Conservation (phyloP, 37 sponge, comb jelly and placozoan genomes). For the Chondrilla cf. caribensis region DNA sequence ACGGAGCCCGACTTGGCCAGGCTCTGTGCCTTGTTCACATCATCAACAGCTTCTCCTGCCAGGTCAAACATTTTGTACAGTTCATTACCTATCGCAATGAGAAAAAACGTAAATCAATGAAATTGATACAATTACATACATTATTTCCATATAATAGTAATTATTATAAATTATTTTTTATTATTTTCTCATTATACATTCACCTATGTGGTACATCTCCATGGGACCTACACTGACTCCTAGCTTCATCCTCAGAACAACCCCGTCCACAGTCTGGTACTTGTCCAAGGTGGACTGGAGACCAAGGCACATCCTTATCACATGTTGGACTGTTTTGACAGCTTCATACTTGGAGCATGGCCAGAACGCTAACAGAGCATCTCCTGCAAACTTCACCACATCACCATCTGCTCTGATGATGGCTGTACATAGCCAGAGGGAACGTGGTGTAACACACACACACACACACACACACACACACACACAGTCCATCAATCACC, state of each 20-base stretch:
- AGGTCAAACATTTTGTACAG: conserved; percentile 64
- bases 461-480: background rate
- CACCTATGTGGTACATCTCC: conserved; percentile 49
- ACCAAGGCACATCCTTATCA: conserved; percentile 53
- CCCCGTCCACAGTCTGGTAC: conserved; percentile 61
- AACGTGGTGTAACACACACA: background rate
- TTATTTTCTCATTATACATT: background rate
- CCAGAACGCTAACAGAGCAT: conserved; percentile 91
- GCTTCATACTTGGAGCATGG: conserved; percentile 55
- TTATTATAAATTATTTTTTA: too few species aligned
- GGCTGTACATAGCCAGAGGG: conserved; percentile 12
- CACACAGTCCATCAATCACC: background rate
- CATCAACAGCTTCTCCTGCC: conserved; percentile 82
- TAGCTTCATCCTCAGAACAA: conserved; percentile 67
- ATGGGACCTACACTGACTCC: conserved; percentile 70
- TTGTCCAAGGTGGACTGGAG: conserved; percentile 79
- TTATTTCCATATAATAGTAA: too few species aligned
- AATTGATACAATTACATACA: too few species aligned
- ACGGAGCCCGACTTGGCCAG: conserved; percentile 67
- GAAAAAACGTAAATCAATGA: too few species aligned
- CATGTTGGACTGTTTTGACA: conserved; percentile 37
- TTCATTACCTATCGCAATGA: conserved; percentile 47
- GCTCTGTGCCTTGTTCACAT: conserved; percentile 80
- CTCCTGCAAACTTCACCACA: conserved; percentile 94
- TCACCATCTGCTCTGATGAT: conserved; percentile 82